phyloP scores from a whole-genome alignment of 1,140 invertebrate genomes.

The Drosophila punjabiensis region DNA sequence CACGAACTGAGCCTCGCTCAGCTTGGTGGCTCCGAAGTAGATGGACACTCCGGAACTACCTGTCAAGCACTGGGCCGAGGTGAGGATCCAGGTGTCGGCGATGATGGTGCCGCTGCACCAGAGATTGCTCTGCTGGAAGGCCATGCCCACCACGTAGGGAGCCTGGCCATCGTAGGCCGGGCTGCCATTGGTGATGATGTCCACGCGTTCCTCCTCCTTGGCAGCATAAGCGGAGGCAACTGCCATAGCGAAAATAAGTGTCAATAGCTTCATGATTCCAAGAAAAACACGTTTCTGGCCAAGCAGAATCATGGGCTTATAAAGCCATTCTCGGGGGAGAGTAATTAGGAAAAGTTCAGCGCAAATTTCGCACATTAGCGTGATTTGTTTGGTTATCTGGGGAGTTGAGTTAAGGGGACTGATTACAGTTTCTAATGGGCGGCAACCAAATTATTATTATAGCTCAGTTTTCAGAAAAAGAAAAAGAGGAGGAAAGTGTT shows the following conservation, averaged over 20 bases:
- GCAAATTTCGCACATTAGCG: conserved; percentile 8
- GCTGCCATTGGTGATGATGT: conserved; percentile 53
- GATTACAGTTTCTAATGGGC: neutral
- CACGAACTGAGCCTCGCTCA: conserved; percentile 16
- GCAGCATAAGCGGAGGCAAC: neutral
- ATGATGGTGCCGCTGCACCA: conserved; percentile 66
- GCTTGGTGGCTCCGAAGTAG: conserved; percentile 71
- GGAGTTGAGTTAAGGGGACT: neutral
- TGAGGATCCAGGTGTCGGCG: conserved; percentile 57
- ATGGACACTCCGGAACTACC: conserved; percentile 41
- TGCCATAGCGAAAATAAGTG: conserved; percentile 4
- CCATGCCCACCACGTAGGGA: conserved; percentile 86
- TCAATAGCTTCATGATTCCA: conserved; percentile 20
- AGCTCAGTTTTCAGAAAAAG: neutral
- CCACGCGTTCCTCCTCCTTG: neutral
- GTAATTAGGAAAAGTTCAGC: conserved; percentile 25
- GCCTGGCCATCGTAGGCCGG: conserved; percentile 66
- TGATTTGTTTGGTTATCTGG: conserved; percentile 16
- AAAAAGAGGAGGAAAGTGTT: neutral
- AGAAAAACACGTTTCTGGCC: neutral
- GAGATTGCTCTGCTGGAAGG: conserved; percentile 33
- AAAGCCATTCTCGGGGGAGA: neutral
- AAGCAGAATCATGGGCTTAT: neutral
- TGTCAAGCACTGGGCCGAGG: conserved; percentile 39
- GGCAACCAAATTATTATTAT: neutral